Conservation (phyloP, 2,888 invertebrate genomes). For the Reticulitermes lucifugus region DNA sequence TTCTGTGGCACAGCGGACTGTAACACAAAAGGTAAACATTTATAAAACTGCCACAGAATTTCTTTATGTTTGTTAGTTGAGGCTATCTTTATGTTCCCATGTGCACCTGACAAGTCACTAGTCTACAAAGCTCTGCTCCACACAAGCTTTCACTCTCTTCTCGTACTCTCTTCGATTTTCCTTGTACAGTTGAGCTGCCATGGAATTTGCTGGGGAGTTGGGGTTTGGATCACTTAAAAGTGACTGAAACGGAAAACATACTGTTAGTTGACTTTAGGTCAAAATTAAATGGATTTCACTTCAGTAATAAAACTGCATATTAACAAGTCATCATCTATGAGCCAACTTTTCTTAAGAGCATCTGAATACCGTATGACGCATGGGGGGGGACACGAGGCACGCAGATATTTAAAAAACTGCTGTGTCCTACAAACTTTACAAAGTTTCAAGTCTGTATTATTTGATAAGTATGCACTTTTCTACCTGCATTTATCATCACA, state of each 20-base stretch:
- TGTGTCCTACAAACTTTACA: too few relatives aligned
- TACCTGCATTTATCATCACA: too few relatives aligned
- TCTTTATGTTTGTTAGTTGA: not conserved
- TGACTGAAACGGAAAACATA: constrained; percentile 73
- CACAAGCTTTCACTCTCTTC: constrained; percentile 98
- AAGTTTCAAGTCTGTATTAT: too few relatives aligned
- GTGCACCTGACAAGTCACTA: constrained; percentile 63
- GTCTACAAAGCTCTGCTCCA: constrained; percentile 99
- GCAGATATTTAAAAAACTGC: too few relatives aligned
- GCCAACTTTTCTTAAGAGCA: constrained; percentile 12
- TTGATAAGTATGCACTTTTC: too few relatives aligned
- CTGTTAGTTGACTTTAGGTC: constrained; percentile 9
- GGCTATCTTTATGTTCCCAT: not conserved
- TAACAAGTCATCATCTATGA: constrained; percentile 31
- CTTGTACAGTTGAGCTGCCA: constrained; percentile 99
- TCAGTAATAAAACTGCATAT: not conserved
- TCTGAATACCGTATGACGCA: not conserved
- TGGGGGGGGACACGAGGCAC: not conserved
- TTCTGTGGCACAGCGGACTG: constrained; percentile 26
- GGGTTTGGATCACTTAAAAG: constrained; percentile 99
- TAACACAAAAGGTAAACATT: constrained; percentile 39
- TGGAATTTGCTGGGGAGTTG: constrained; percentile 98
- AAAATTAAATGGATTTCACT: not conserved
- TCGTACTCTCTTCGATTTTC: constrained; percentile 99
- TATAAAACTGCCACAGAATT: constrained; percentile 26